Conservation (phyloP, 2,797 vertebrate species). For the Anniella stebbinsi region DNA sequence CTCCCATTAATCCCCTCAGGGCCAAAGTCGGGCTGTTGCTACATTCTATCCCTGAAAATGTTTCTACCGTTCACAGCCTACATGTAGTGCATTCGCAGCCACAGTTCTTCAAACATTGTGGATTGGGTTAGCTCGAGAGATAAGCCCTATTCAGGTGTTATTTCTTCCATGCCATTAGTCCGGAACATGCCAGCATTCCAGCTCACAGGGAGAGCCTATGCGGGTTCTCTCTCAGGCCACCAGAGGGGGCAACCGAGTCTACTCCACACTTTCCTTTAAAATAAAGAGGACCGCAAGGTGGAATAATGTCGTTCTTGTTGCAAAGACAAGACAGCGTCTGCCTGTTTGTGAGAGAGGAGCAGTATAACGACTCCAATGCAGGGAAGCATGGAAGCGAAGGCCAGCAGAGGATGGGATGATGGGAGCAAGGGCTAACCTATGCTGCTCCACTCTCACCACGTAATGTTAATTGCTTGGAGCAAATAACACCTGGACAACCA, state of each 20-base stretch:
- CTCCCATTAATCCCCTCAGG: no score
- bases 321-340: background rate
- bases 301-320: background rate
- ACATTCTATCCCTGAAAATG: no score
- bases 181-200: background rate
- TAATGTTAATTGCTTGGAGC: background rate
- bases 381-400: no score
- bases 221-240: background rate
- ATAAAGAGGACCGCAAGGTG: background rate
- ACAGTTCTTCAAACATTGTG: background rate
- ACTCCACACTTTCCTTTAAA: background rate
- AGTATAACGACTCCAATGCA: background rate
- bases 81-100: background rate
- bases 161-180: background rate
- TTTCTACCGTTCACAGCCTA: background rate
- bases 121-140: background rate
- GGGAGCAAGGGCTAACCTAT: no score
- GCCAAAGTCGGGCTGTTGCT: background rate
- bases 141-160: background rate
- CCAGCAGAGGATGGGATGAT: background rate
- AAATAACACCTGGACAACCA: background rate
- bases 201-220: background rate
- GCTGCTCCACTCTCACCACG: background rate
- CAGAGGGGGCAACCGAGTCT: background rate
- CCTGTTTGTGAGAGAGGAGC: background rate